Base-by-base conservation (phyloP, 2,888 invertebrate species). In the Melanostoma mellinum region DNA sequence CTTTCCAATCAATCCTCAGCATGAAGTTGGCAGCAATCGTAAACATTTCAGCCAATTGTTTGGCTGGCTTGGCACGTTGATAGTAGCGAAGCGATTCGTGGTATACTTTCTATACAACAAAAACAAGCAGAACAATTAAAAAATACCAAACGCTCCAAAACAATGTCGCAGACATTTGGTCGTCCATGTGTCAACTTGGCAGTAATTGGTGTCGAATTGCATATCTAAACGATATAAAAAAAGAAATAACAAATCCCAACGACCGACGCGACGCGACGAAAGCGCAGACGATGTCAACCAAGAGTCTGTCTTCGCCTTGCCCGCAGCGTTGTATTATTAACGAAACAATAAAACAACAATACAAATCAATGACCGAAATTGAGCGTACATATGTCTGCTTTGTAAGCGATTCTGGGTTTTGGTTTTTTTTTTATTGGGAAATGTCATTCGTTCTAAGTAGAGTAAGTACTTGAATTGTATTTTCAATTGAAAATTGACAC, bases 401-500 rank as follows among this genome's bases (percentile, higher is more conserved):
- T 32, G n/a, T 50, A 35, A 44, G 58, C 10, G 33, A 63, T 63
- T 63, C 56, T 58, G 44, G 20, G 50, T 44, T 60, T 42, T 42
- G 6, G 42, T 42, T 42, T 36, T 36, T 48, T 63, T 48, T 63
- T 48, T 9, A 38, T 33, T 42, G 42, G 52, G 4, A 20, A 20
- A 20, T 50, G 58, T 42, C 20, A 53, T 52, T 72, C n/a, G 42
- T 58, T 42, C 40, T 33, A 30, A 38, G 40, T 40, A 33, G 48
- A 58, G 58, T 46, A 36, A 58, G 33, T 48, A 69, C 38, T 38
- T 63, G 63, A 50, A 63, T 63, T 63, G 56, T 48, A 38, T 55
- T 80, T 80, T 71, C 65, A 80, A 76, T 76, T 80, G 80, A 60
- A 80, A 80, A 46, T 30, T 76, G 80, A 76, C 80, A 80, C 80